phyloP scores from a whole-genome alignment of 2,113 vertebrate species.

The Otocyon megalotis region DNA sequence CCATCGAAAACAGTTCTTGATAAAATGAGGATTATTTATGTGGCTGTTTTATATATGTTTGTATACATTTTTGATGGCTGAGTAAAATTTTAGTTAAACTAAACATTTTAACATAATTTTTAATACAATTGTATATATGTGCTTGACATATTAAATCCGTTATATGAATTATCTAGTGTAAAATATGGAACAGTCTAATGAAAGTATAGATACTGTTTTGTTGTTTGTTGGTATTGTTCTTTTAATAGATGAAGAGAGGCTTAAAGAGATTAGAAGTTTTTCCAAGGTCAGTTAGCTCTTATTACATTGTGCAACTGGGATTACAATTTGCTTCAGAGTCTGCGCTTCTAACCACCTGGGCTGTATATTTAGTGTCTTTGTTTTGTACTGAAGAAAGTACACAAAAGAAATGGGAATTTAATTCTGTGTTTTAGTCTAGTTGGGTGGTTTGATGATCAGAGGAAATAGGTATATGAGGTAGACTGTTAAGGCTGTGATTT shows the following conservation, averaged over 20 bases:
- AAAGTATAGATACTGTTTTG: background rate
- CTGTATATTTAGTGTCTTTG: background rate
- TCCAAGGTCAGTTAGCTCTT: background rate
- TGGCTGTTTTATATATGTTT: background rate
- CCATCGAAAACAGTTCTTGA: background rate
- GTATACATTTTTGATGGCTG: background rate
- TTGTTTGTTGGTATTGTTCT: background rate
- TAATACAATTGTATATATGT: background rate
- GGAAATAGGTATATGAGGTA: background rate
- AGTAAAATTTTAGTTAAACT: conserved; percentile 52
- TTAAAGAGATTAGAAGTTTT: conserved; percentile 1
- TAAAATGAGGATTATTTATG: background rate
- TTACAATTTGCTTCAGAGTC: conserved; percentile 12
- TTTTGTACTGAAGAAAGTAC: conserved; percentile 19
- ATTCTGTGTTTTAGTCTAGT: conserved; percentile 40
- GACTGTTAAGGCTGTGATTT: background rate
- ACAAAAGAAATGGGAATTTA: background rate
- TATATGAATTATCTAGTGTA: background rate
- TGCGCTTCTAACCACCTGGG: background rate
- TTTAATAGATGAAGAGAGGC: background rate
- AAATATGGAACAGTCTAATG: background rate
- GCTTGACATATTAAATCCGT: background rate
- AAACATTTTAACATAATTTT: background rate
- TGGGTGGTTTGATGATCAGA: background rate
- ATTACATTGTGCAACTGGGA: background rate